These are phyloP conservation scores for Euura saliciscinereae DNA, from an alignment of 1,140 invertebrate genomes.

Conservation along the genomic window DNA sequence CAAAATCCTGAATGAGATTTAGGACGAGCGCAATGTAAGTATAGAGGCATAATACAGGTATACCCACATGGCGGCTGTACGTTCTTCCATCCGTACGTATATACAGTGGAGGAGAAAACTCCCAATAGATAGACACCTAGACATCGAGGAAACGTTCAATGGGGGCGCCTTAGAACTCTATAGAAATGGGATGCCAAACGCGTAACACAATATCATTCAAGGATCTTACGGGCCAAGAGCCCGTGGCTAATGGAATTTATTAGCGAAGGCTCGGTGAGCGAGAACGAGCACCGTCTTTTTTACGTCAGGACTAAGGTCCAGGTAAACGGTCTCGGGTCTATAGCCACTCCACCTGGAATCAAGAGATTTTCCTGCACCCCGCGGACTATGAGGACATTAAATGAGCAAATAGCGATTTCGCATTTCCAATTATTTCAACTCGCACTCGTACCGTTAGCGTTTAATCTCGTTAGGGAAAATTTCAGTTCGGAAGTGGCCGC, in stretches of 20 bases:
- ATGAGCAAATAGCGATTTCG: neutral
- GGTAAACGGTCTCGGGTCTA: neutral
- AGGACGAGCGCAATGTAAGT: neutral
- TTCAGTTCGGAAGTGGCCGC: neutral
- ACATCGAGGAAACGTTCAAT: neutral
- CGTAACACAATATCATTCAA: conserved; percentile 56
- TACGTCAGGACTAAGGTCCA: neutral
- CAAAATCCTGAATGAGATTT: conserved; percentile 3
- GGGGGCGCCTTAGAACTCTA: conserved; percentile 25
- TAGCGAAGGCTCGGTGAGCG: conserved; percentile 38
- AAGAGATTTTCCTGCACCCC: neutral
- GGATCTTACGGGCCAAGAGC: conserved; percentile 45
- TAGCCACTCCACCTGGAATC: conserved; percentile 1
- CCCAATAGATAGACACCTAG: neutral
- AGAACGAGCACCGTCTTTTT: neutral
- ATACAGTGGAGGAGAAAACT: neutral
- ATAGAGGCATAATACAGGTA: neutral
- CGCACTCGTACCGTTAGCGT: neutral
- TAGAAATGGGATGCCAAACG: conserved; percentile 45
- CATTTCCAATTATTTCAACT: neutral
- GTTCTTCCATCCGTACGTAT: neutral
- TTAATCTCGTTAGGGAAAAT: neutral
- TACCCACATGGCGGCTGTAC: neutral
- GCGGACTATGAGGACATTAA: neutral
- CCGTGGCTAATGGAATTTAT: conserved; percentile 59